Evolutionary conservation across 64 coral and sea anemone species (phyloP), one percentile per base, ranked within the genome.

Genomic region (Trachythela sp.): DNA sequence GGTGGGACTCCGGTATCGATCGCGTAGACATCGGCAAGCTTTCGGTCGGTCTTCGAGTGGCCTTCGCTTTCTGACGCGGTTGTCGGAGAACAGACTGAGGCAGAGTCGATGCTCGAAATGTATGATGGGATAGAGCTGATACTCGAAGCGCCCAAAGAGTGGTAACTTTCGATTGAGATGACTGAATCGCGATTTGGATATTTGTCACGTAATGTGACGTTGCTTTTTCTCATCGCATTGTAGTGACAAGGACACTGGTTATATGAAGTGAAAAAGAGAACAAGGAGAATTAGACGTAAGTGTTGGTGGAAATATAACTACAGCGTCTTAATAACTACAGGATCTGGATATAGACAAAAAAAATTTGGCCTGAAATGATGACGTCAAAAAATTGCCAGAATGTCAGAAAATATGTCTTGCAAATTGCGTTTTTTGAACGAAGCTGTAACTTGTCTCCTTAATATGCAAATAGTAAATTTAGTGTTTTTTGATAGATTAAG

Each of bases 51-150:
- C 32, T 80, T 80, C 33, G 37, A 80, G 37, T 80, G 20, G 30
- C 75, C 75, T 39, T 80, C 75, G 37, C 33, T 80, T 36, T 80
- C 75, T 5, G 75, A 80, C 26, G 75, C 33, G 15, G 75, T 80
- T 11, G 42, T 11, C 8, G 33, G 75, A 80, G 75, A 13, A 2
- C 75, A 80, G 37, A 80, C 75, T 30, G 75, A 80, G 33, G 2
- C 75, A 4, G 75, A 80, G 33, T 80, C 75, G 75, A 80, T 80
- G 17, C 75, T 80, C 1, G 75, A 80, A 39, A 80, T 80, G 75
- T 80, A 35, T 39, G 75, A 80, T 39, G 75, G 75, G 31, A 80
- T 80, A 37, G 75, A 80, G 35, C 75, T 80, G 34, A 80, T 80
- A 29, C 75, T 80, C 34, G 75, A 80, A 37, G 75, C 75, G 15